phyloP scores from a whole-genome alignment of 2,113 vertebrate species.

The Phrynocephalus versicolor region DNA sequence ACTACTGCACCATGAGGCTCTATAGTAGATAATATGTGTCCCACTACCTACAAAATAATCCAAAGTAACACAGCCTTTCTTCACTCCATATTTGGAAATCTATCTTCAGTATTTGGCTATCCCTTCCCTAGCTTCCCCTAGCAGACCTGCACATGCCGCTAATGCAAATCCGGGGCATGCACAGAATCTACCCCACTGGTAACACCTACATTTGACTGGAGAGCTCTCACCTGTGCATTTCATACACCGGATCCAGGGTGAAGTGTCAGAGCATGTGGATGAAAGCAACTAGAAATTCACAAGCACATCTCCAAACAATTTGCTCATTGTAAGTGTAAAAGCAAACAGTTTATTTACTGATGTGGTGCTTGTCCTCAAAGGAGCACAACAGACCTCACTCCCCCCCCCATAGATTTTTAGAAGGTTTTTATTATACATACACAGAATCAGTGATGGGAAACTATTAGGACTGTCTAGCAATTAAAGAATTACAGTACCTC shows the following conservation, averaged over 20 bases:
- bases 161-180: not conserved
- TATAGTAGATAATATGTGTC: not conserved
- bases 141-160: not conserved
- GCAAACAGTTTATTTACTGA: not conserved
- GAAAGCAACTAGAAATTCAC: not conserved
- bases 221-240: not conserved
- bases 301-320: not conserved
- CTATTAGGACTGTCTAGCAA: not conserved
- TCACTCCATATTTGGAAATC: not conserved
- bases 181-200: not conserved
- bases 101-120: not conserved
- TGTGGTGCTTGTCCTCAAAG: not conserved
- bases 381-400: not conserved
- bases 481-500: not conserved
- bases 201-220: not conserved
- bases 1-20: too few species aligned
- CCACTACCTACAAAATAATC: not conserved
- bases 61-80: not conserved
- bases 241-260: not conserved
- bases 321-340: not conserved
- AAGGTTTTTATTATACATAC: too few species aligned
- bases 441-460: not conserved
- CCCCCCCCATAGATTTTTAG: too few species aligned
- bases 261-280: not conserved
- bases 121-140: too few species aligned